A percentile compares a stretch with the other conserved stretches of the same genome.
phyloP scores from a whole-genome alignment of 2,113 vertebrate genomes.

The Colinus virginianus region DNA sequence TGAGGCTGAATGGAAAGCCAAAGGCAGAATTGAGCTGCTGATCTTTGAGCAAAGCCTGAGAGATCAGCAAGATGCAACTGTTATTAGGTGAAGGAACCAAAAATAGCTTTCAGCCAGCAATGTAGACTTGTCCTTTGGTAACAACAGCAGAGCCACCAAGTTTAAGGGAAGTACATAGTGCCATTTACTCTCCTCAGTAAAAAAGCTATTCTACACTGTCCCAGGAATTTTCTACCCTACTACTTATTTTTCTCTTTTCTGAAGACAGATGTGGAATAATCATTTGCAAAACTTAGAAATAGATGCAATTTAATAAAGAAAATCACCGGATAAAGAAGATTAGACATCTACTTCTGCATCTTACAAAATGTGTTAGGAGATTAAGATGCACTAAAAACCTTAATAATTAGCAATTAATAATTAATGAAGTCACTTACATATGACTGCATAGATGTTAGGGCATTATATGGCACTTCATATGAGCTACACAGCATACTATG shows the following conservation, averaged over 20 bases:
- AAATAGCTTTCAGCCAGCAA: not conserved
- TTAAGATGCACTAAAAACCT: not conserved
- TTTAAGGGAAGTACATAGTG: not conserved
- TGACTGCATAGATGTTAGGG: not conserved
- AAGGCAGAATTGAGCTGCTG: not conserved
- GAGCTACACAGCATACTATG: not conserved
- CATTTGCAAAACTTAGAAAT: not conserved
- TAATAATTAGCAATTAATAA: too few relatives aligned
- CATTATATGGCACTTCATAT: not conserved
- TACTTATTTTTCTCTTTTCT: not conserved
- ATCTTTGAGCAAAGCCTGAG: not conserved
- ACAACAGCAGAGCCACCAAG: not conserved
- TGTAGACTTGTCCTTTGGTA: not conserved
- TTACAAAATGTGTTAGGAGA: not conserved
- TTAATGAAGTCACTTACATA: not conserved
- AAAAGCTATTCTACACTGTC: not conserved
- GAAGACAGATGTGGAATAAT: not conserved
- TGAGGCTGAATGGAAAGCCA: not conserved
- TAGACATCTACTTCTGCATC: not conserved
- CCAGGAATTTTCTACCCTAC: not conserved
- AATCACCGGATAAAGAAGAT: not conserved
- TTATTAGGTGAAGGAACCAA: not conserved
- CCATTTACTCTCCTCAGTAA: not conserved
- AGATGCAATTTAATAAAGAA: not conserved
- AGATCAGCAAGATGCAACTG: not conserved